phyloP scores from a whole-genome alignment of 2,888 invertebrate species.

The Leucophenga maculata region DNA sequence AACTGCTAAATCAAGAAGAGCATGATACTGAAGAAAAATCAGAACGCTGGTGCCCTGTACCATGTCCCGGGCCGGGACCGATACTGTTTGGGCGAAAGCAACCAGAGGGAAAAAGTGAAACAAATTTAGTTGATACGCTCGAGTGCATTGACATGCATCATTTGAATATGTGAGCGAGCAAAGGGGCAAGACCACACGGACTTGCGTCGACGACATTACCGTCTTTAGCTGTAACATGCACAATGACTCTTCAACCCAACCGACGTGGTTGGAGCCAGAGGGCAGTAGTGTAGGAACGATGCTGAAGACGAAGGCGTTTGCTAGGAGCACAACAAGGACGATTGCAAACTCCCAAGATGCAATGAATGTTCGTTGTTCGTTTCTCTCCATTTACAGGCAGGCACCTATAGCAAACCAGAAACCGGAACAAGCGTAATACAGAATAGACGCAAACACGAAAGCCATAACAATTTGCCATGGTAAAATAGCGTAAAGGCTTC shows the following conservation, averaged over 20 bases:
- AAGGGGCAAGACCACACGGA: slow-evolving; percentile 1
- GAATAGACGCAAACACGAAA: slow-evolving; percentile 20
- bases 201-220: slow-evolving; percentile 14
- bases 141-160: slow-evolving; percentile 50
- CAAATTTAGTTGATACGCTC: slow-evolving; percentile 43
- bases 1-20: slow-evolving; percentile 3
- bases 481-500: slow-evolving; percentile 40
- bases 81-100: background rate
- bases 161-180: slow-evolving; percentile 41
- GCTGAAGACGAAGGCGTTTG: background rate
- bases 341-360: too few species aligned
- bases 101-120: slow-evolving; percentile 15
- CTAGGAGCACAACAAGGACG: too few species aligned
- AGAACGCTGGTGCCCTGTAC: too few species aligned
- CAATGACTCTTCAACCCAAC: slow-evolving; percentile 22
- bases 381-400: too few species aligned
- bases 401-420: background rate
- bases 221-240: slow-evolving; percentile 21
- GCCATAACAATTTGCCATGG: slow-evolving; percentile 18
- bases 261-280: background rate
- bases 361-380: too few species aligned
- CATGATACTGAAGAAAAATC: too few species aligned
- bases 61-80: too few species aligned
- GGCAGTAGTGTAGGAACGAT: background rate
- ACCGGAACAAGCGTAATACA: slow-evolving; percentile 12